A percentile compares a stretch with the other conserved stretches of the same genome.
These are phyloP conservation scores for Dipodomys ordii DNA, from an alignment of 2,113 vertebrate species.

Conservation along the genomic window DNA sequence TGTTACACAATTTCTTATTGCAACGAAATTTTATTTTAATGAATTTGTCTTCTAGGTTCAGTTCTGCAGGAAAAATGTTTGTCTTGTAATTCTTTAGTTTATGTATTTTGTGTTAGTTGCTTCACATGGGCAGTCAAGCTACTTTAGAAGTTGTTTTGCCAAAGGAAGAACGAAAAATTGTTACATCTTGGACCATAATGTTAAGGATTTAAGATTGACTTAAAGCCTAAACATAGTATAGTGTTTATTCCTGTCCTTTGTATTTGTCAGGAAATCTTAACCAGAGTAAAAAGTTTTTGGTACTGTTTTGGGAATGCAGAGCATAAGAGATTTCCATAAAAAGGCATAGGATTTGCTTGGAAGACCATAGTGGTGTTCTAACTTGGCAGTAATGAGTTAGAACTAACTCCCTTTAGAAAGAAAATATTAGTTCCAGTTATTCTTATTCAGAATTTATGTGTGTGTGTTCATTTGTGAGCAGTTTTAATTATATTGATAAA, in stretches of 20 bases:
- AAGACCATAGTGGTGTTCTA: slow-evolving; percentile 80
- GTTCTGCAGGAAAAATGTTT: slow-evolving; percentile 45
- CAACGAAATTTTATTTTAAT: slow-evolving; percentile 42
- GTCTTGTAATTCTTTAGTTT: slow-evolving; percentile 31
- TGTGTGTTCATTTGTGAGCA: slow-evolving; percentile 4
- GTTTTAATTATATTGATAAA: slow-evolving; percentile 28
- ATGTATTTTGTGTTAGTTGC: slow-evolving; percentile 23
- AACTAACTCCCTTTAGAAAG: slow-evolving; percentile 81
- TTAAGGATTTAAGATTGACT: slow-evolving; percentile 78
- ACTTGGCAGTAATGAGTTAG: slow-evolving; percentile 84
- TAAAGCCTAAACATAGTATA: slow-evolving; percentile 80
- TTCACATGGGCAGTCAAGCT: slow-evolving; percentile 30
- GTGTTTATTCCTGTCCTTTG: slow-evolving; percentile 86
- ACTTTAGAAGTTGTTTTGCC: slow-evolving; percentile 56
- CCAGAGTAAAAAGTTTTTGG: slow-evolving; percentile 83
- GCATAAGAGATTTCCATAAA: slow-evolving; percentile 89
- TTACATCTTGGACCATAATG: slow-evolving; percentile 72
- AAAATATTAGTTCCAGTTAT: slow-evolving; percentile 80
- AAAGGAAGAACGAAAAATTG: slow-evolving; percentile 67
- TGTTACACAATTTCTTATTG: slow-evolving; percentile 49
- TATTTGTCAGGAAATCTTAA: slow-evolving; percentile 87
- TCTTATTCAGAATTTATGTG: slow-evolving; percentile 59
- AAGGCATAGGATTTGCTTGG: slow-evolving; percentile 88
- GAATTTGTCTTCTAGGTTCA: slow-evolving; percentile 39
- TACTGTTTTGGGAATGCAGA: slow-evolving; percentile 73